phyloP scores from a whole-genome alignment of 2,888 invertebrate genomes.

The Drymonia ruficornis region DNA sequence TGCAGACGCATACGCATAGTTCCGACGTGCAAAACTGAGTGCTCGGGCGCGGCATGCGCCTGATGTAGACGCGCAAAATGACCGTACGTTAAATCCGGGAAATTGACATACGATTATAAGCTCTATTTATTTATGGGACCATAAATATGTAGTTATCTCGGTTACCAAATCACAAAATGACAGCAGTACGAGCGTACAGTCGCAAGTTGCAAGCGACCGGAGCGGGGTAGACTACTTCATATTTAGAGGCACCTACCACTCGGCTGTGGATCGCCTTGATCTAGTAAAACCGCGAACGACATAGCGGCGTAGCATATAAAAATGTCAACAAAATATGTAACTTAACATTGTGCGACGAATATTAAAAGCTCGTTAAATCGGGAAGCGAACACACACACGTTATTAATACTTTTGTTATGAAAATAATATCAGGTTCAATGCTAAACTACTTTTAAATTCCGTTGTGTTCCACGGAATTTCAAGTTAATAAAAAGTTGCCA shows the following conservation, averaged over 20 bases:
- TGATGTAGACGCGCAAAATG: too few species aligned
- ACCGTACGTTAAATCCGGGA: too few species aligned
- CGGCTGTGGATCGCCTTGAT: constrained; percentile 47
- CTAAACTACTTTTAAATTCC: constrained; percentile 9
- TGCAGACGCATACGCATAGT: too few species aligned
- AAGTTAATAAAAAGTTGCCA: constrained; percentile 6
- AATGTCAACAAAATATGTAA: constrained; percentile 32
- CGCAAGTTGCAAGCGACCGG: constrained; percentile 12
- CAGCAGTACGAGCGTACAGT: constrained; percentile 34
- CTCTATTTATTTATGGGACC: constrained; percentile 2
- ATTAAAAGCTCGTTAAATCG: constrained; percentile 2
- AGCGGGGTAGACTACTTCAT: constrained; percentile 16
- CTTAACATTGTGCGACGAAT: background rate
- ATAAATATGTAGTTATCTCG: constrained; percentile 12
- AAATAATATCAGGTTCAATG: constrained; percentile 5
- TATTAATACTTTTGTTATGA: background rate
- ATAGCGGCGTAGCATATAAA: constrained; percentile 25
- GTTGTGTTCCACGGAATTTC: constrained; percentile 5
- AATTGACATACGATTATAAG: too few species aligned
- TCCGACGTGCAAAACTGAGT: too few species aligned
- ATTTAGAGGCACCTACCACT: too few species aligned
- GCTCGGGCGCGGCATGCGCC: too few species aligned
- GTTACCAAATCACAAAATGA: constrained; percentile 10
- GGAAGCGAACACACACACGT: constrained; percentile 9
- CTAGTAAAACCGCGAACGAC: constrained; percentile 42